Evolutionary conservation across 2,888 invertebrate genomes (phyloP), one percentile per base, ranked within the genome.

Genomic region (Spilosoma lubricipeda): DNA sequence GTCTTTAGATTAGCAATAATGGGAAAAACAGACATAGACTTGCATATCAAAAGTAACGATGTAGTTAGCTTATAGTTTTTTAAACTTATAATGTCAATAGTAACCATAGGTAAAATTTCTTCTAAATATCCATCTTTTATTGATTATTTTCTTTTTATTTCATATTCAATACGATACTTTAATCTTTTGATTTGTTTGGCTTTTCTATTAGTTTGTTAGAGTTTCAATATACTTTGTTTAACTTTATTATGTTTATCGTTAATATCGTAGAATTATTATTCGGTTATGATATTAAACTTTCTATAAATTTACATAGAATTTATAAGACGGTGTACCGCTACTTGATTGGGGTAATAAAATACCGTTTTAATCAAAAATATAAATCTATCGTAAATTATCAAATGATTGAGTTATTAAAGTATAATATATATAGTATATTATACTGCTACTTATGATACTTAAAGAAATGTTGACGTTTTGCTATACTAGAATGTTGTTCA

Each of bases 311-410:
- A 15, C 59, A 30, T 59, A 30, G 30, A 63, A 15, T 18, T 30
- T 18, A 63, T 13, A 30, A 63, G 5, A 13, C 59, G 27, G 13
- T 3, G 15, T 4, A 15, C 30, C 59, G 15, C 30, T 63, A 30
- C n/a, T 56, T 9, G n/a, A 56, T 27, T 56, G n/a, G 27, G 56
- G 56, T 13, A 27, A 13, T 27, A 15, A 27, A 30, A 63, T 63
- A 63, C 15, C 13, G 59, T 63, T 63, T 63, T 30, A 30, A 63
- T 63, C 13, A 63, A 27, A 63, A 27, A 4, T 5, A 30, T 63
- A 30, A 56, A 56, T 56, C n/a, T 56, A 56, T 56, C 56, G 56
- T 56, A 56, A 56, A 56, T 56, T n/a, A 56, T 63, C 27, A 30
- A 30, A 63, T 15, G 3, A 63, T 63, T 63, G 15, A 63, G 30